Conservation (phyloP, 2,797 vertebrate species). For the Tragopan temminckii region DNA sequence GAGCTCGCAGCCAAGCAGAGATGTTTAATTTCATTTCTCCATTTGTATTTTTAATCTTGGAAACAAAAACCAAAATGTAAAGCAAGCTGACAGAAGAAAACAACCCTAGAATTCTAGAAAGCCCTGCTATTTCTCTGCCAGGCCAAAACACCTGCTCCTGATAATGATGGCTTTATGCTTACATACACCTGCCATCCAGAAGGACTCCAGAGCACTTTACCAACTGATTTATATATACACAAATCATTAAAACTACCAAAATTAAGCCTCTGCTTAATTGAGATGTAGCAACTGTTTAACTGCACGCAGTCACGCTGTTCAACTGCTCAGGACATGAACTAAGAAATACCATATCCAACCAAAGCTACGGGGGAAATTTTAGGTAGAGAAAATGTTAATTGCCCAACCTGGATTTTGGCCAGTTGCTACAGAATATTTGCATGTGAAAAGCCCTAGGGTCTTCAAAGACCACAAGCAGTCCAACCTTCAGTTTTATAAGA, state of each 20-base stretch:
- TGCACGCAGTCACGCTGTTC: neutral
- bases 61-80: slow-evolving; percentile 64
- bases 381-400: neutral
- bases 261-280: slow-evolving; percentile 36
- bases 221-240: slow-evolving; percentile 37
- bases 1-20: slow-evolving; percentile 32
- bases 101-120: slow-evolving; percentile 33
- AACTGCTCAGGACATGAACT: slow-evolving; percentile 1
- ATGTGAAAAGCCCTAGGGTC: slow-evolving; percentile 16
- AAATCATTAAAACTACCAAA: slow-evolving; percentile 68
- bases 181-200: slow-evolving; percentile 62
- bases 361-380: neutral
- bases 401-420: slow-evolving; percentile 28
- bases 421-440: slow-evolving; percentile 1
- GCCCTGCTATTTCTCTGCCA: slow-evolving; percentile 55
- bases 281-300: slow-evolving; percentile 47
- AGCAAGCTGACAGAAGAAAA: slow-evolving; percentile 35
- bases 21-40: slow-evolving; percentile 73
- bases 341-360: neutral
- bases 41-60: slow-evolving; percentile 69
- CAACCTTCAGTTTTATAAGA: neutral
- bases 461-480: neutral
- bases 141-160: slow-evolving; percentile 60
- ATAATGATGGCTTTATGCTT: slow-evolving; percentile 51
- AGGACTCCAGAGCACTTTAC: slow-evolving; percentile 50